These are phyloP conservation scores for Octomys mimax DNA, from an alignment of 2,797 vertebrate species.

Conservation along the genomic window DNA sequence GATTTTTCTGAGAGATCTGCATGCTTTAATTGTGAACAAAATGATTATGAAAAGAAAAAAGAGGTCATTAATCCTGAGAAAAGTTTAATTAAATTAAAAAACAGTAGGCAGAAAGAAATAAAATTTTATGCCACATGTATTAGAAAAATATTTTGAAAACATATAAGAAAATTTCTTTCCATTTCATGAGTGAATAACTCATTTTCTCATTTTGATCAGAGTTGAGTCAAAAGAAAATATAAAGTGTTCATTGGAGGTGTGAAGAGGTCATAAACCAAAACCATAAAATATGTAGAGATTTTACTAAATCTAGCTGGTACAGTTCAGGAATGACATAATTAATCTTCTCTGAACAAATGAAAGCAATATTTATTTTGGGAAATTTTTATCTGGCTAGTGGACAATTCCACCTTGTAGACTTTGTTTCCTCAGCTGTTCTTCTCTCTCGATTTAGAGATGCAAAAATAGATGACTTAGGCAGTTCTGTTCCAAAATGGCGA, in stretches of 20 bases:
- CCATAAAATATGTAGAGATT: constrained; percentile 67
- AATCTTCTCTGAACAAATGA: constrained; percentile 64
- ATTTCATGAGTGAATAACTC: constrained; percentile 74
- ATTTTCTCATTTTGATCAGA: constrained; percentile 74
- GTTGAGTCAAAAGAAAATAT: constrained; percentile 76
- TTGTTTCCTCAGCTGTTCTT: constrained; percentile 53
- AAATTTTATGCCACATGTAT: constrained; percentile 48
- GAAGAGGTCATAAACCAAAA: constrained; percentile 73
- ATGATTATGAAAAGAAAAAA: constrained; percentile 62
- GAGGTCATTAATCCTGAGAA: constrained; percentile 43
- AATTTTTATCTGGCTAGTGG: constrained; percentile 14
- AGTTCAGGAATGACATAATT: constrained; percentile 69
- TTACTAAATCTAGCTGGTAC: constrained; percentile 57
- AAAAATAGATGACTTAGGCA: constrained; percentile 43
- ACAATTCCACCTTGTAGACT: background rate
- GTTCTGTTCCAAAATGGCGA: background rate
- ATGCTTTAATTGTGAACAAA: background rate
- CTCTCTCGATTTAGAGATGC: background rate
- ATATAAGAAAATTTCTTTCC: constrained; percentile 30
- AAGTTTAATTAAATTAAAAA: constrained; percentile 73
- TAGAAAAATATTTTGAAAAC: constrained; percentile 65
- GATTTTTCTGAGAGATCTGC: background rate
- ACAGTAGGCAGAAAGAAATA: constrained; percentile 11
- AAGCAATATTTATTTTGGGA: constrained; percentile 68
- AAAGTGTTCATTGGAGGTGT: constrained; percentile 71